phyloP scores from a whole-genome alignment of 2,888 invertebrate genomes.

The Plusia festucae region DNA sequence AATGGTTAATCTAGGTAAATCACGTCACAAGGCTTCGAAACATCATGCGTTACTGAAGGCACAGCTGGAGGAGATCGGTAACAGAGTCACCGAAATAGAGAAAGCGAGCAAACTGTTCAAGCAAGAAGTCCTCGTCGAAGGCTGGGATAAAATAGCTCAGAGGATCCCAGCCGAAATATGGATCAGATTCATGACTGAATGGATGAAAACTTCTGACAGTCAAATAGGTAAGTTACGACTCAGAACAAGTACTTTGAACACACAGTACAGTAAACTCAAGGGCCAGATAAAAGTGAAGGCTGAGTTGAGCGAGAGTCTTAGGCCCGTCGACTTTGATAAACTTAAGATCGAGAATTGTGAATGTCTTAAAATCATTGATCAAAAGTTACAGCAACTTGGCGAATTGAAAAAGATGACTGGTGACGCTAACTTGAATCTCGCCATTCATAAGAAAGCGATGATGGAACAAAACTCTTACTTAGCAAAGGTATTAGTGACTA shows the following conservation, averaged over 20 bases:
- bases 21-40: slow-evolving; percentile 72
- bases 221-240: slow-evolving; percentile 90
- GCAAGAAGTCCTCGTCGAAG: slow-evolving; percentile 84
- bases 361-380: slow-evolving; percentile 85
- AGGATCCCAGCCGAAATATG: slow-evolving; percentile 90
- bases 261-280: slow-evolving; percentile 87
- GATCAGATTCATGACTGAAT: slow-evolving; percentile 90
- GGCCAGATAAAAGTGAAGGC: slow-evolving; percentile 87
- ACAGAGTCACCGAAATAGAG: slow-evolving; percentile 84
- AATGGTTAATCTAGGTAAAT: slow-evolving; percentile 69
- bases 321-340: slow-evolving; percentile 91
- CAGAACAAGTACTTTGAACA: slow-evolving; percentile 88
- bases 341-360: slow-evolving; percentile 90
- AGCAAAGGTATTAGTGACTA: slow-evolving; percentile 76
- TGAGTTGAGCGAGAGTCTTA: slow-evolving; percentile 89
- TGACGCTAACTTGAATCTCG: slow-evolving; percentile 88
- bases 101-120: slow-evolving; percentile 86
- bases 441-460: slow-evolving; percentile 88
- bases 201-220: slow-evolving; percentile 87
- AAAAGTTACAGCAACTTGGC: slow-evolving; percentile 85
- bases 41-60: slow-evolving; percentile 82
- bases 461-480: slow-evolving; percentile 85
- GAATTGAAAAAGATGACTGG: slow-evolving; percentile 90
- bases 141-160: slow-evolving; percentile 89
- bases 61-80: slow-evolving; percentile 88